Base-by-base conservation (phyloP, 1,140 invertebrate species). In the Hermetia illucens region DNA sequence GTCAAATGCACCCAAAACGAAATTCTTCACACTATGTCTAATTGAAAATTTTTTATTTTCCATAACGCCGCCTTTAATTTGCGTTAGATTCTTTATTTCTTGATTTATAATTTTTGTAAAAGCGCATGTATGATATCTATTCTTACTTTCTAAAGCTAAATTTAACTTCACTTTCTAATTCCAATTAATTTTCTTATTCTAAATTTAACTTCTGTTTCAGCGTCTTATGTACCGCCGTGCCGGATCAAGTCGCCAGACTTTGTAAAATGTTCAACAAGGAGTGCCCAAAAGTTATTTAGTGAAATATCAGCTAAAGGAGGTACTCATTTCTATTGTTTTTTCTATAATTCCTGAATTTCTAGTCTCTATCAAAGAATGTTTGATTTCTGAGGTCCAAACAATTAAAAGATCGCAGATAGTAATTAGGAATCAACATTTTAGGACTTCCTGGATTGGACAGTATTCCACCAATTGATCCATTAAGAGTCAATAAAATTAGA, bases 181-280 rank as follows among this genome's bases (percentile, higher is more conserved):
- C 38, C 40, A 15, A 6, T 19, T 10, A 5, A 35, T 39, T 44
- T 39, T 44, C 24, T 35, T 34, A 41, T 34, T 21, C 17, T 41
- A 36, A 50, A 45, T 34, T 46, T 36, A 46, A 47, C 38, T 30
- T 8, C 17, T 6, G 10, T 65, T 72, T 58, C 61, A 77, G 75
- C 74, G 29, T 63, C 64, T 61, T 77, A 69, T 53, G 69, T 77
- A 34, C 69, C 69, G 51, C 73, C 74, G 48, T 77, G 74, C 57
- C 60, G 62, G 42, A 72, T 69, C 58, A 70, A 66, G 43, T 66
- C 71, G 49, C 69, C 64, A 39, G 60, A 70, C 41, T 76, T 77
- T 44, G 59, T 68, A 24, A 71, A 74, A 43, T 77, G 75, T 52
- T 77, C 74, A 3, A 68, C 66, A 8, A 51, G 66, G 36, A 70